Base-by-base conservation (phyloP, 2,888 invertebrate species). In the Hybos culiciformis region DNA sequence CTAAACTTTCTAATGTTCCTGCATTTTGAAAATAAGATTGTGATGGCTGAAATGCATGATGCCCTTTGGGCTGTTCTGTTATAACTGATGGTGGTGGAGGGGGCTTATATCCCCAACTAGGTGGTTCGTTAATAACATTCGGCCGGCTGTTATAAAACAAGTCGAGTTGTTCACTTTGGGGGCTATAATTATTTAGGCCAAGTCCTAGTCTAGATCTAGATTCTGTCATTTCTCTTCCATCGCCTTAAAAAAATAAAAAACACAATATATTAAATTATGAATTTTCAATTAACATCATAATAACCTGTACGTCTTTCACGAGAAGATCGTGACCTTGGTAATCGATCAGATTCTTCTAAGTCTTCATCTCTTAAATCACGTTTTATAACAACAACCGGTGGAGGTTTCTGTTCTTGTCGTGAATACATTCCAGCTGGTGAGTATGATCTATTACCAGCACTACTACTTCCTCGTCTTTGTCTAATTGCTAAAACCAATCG, bases 401-500 rank as follows among this genome's bases (percentile, higher is more conserved):
- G 90, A 45, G 87, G 83, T 60, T 88, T 88, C 65, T 80, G 80
- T 57, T 88, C 86, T 44, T 80, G 75, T 37, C 80, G 67, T 19
- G 81, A 74, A n/a, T n/a, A n/a, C 43, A 78, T 73, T 24, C 63
- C 60, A 42, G 65, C 56, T 19, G 66, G 66, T 18, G 63, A 66
- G 3, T 66, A 66, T 7, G 66, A 67, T n/a, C n/a, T n/a, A 15
- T 57, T 58, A 21, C 59, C 58, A 15, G 62, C 63, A 48, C 71
- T 70, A 40, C 68, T 64, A 51, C 66, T 68, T 64, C 81, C 82
- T 67, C 83, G 80, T 52, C 82, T 71, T 62, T 90, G 90, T 56
- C 92, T 77, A 50, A 94, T 94, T 55, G 92, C 92, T 50, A 98
- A 75, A 50, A 97, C 82, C 59, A 98, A 73, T 54, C 97, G 78